These are phyloP conservation scores for Gasteruption jaculator DNA, from an alignment of 2,888 invertebrate genomes.

Conservation along the genomic window DNA sequence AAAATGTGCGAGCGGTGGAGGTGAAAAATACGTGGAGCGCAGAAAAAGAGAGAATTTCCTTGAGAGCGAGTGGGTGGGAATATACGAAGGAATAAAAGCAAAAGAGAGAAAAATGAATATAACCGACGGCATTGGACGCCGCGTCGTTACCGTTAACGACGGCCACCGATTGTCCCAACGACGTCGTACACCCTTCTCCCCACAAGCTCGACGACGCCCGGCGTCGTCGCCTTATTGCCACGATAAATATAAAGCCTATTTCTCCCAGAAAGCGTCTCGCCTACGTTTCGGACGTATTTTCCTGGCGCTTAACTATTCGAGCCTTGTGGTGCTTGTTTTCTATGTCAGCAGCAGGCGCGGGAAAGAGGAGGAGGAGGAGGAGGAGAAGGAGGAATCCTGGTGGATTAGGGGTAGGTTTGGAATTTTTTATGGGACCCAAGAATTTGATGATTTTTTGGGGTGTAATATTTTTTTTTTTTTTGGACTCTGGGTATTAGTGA, in stretches of 20 bases:
- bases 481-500: too few species aligned
- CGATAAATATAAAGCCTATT: conserved; percentile 44
- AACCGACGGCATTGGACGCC: conserved; percentile 38
- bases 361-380: not conserved
- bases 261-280: conserved; percentile 24
- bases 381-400: too few species aligned
- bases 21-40: conserved; percentile 18
- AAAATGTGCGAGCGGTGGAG: too few species aligned
- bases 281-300: conserved; percentile 12
- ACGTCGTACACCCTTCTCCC: conserved; percentile 23
- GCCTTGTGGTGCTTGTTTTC: too few species aligned
- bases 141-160: conserved; percentile 46
- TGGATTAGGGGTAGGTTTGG: too few species aligned
- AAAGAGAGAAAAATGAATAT: conserved; percentile 21
- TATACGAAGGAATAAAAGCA: conserved; percentile 9
- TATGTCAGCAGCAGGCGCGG: not conserved
- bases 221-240: conserved; percentile 37
- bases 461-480: too few species aligned
- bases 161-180: conserved; percentile 45
- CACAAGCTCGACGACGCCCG: conserved; percentile 23
- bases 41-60: conserved; percentile 11
- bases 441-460: too few species aligned
- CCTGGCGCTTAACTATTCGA: conserved; percentile 6
- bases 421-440: too few species aligned
- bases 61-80: conserved; percentile 9